Evolutionary conservation across 2,888 invertebrate species (phyloP), one percentile per base, ranked within the genome.

Genomic region (Drosophila tripunctata): DNA sequence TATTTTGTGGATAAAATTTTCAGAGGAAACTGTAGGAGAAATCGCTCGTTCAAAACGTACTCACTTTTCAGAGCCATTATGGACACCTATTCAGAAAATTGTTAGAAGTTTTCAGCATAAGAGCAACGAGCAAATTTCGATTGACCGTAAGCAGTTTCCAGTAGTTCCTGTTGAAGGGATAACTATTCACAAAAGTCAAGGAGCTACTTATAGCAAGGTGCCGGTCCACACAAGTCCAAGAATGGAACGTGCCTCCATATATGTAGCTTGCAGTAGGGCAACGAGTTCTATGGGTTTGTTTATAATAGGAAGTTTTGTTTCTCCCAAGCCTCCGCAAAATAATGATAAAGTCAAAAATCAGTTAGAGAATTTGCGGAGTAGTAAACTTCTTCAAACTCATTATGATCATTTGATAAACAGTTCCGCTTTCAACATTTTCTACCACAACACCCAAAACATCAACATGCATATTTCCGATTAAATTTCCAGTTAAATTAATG

Each of bases 81-180:
- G 31, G 31, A 31, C 31, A 2, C 31, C 31, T 4, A 31, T 31
- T 1, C 31, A 31, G 31, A 31, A 31, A 31, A 31, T 12, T 12
- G 12, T 5, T 1, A 31, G 12, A 12, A 12, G 31, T 31, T 31
- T 31, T 31, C 31, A 31, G n/a, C 12, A n/a, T 12, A n/a, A 31
- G n/a, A n/a, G n/a, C 0, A 31, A 31, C 12, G n/a, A 12, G n/a
- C 31, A 31, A 31, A 10, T 31, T 31, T 12, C 31, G 4, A 12
- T 31, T n/a, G 12, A 31, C 12, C 31, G 31, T 31, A 31, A 31
- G 12, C 31, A 31, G 12, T 31, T 31, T 31, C 31, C 12, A 31
- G 31, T 31, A 12, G 12, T 31, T n/a, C 31, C 31, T 31, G 57
- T 51, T 14, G 51, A 41, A 48, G 22, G 38, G 30, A 51, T 36